These are phyloP conservation scores for Lasioglossum baleicum DNA, from an alignment of 1,140 invertebrate species.

Conservation along the genomic window DNA sequence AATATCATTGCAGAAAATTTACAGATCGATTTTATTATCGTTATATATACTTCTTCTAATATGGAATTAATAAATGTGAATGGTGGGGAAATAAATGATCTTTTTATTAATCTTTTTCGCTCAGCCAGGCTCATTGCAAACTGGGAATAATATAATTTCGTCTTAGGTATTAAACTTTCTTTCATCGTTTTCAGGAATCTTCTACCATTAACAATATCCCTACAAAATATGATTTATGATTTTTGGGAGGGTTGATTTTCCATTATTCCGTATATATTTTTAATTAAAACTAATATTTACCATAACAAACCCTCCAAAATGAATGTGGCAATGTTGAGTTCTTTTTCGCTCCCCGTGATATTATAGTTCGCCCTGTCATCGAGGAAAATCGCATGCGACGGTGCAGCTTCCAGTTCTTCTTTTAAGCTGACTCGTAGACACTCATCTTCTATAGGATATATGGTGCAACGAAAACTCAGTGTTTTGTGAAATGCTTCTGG, in stretches of 20 bases:
- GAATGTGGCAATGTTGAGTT: conserved; percentile 42
- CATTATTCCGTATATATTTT: not conserved
- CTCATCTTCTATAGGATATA: conserved; percentile 47
- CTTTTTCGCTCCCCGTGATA: conserved; percentile 16
- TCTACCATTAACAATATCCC: conserved; percentile 68
- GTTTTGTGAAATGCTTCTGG: conserved; percentile 58
- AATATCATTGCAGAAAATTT: not conserved
- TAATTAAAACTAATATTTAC: conserved; percentile 44
- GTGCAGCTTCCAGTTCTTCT: conserved; percentile 57
- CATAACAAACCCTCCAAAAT: conserved; percentile 68
- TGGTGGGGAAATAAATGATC: conserved; percentile 54
- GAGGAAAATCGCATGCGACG: conserved; percentile 37
- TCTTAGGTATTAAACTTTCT: conserved; percentile 29
- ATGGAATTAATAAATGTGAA: conserved; percentile 52
- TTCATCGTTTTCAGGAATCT: conserved; percentile 46
- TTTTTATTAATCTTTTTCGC: conserved; percentile 52
- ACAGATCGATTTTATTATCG: not conserved
- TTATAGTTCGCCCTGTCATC: conserved; percentile 13
- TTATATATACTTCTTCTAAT: conserved; percentile 61
- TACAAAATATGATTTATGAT: conserved; percentile 46
- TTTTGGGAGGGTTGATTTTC: not conserved
- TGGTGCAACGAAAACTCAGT: conserved; percentile 55
- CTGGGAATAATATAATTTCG: conserved; percentile 65
- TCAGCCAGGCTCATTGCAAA: conserved; percentile 45
- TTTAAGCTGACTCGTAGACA: conserved; percentile 40